Conservation (phyloP, 2,797 vertebrate genomes). For the Mus caroli region DNA sequence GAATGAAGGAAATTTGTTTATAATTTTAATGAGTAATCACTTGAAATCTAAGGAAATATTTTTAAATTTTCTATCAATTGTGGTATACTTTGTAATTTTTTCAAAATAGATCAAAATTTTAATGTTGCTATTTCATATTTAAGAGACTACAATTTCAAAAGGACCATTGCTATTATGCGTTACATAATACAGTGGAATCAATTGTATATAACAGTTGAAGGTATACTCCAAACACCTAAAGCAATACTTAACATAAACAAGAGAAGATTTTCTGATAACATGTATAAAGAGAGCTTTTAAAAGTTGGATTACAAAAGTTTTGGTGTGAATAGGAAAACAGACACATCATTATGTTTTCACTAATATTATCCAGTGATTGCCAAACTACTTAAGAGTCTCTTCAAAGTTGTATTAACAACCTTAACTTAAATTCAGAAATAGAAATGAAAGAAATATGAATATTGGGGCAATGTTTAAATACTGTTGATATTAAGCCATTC, state of each 20-base stretch:
- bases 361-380: neutral
- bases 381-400: neutral
- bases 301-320: neutral
- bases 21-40: neutral
- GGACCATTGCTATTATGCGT: neutral
- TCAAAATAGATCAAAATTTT: neutral
- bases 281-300: neutral
- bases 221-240: neutral
- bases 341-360: neutral
- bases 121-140: neutral
- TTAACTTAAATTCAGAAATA: constrained; percentile 30
- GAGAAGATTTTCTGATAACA: neutral
- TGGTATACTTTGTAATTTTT: neutral
- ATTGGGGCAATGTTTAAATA: constrained; percentile 57
- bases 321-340: neutral
- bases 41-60: neutral
- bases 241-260: neutral
- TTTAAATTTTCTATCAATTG: neutral
- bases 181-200: neutral
- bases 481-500: constrained; percentile 35
- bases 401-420: neutral
- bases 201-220: neutral
- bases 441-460: constrained; percentile 12
- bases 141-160: neutral
- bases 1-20: neutral